These are phyloP conservation scores for Melanotaenia boesemani DNA, from an alignment of 2,797 vertebrate species.

Conservation along the genomic window DNA sequence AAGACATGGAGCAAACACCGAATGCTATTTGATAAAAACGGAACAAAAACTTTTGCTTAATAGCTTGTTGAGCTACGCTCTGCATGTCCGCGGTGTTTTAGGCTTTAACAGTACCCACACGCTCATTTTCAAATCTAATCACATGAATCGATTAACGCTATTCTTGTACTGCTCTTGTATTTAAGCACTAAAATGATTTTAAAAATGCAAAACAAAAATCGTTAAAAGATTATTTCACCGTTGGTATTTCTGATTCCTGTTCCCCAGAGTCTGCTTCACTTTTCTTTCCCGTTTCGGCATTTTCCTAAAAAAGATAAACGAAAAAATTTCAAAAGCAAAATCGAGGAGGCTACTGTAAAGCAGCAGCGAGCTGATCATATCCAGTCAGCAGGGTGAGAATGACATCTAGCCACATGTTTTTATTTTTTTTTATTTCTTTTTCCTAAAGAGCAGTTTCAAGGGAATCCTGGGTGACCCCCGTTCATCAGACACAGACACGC, in stretches of 20 bases:
- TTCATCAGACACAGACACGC: slow-evolving; percentile 64
- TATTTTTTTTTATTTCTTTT: slow-evolving; percentile 16
- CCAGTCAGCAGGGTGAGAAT: slow-evolving; percentile 28
- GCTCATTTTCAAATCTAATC: slow-evolving; percentile 3
- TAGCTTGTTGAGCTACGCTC: slow-evolving; percentile 15
- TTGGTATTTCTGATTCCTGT: slow-evolving; percentile 28
- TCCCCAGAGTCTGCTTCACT: slow-evolving; percentile 53
- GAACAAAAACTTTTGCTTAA: slow-evolving; percentile 56
- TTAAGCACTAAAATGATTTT: not conserved
- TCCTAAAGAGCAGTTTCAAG: slow-evolving; percentile 62
- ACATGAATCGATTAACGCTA: not conserved
- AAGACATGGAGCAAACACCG: slow-evolving; percentile 4
- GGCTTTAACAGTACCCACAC: not conserved
- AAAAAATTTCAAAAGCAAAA: not conserved
- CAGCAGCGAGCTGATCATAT: slow-evolving; percentile 33
- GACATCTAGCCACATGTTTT: slow-evolving; percentile 28
- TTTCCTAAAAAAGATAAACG: slow-evolving; percentile 32
- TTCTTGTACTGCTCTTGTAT: slow-evolving; percentile 2
- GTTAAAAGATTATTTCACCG: not conserved
- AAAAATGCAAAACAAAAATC: not conserved
- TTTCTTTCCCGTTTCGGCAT: slow-evolving; percentile 62
- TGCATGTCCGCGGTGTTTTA: not conserved
- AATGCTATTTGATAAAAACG: slow-evolving; percentile 3
- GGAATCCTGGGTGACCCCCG: slow-evolving; percentile 74
- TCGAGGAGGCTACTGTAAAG: slow-evolving; percentile 18